Percentiles rank a stretch among this genome's conserved stretches.
phyloP scores from a whole-genome alignment of 2,888 invertebrate genomes.

The Pammene fasciana region DNA sequence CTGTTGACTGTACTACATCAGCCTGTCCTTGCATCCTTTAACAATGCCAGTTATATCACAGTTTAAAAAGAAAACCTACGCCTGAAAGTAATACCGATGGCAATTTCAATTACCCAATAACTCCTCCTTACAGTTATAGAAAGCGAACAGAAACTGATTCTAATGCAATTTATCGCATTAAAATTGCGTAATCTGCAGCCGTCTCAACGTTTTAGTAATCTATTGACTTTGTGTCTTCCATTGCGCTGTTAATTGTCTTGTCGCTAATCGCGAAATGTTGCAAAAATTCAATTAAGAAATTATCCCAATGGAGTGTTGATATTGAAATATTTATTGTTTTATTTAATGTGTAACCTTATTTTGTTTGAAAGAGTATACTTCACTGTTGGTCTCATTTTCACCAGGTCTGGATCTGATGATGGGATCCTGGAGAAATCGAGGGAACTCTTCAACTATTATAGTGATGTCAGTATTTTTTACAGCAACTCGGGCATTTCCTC shows the following conservation, averaged over 20 bases:
- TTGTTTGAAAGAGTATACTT: no score
- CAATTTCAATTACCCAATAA: slow-evolving; percentile 29
- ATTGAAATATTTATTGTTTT: background rate
- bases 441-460: no score
- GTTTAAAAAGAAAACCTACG: background rate
- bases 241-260: slow-evolving; percentile 18
- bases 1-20: no score
- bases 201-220: slow-evolving; percentile 47
- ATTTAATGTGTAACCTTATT: no score
- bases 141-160: slow-evolving; percentile 65
- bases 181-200: slow-evolving; percentile 52
- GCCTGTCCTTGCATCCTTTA: no score
- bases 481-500: no score
- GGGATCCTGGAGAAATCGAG: no score
- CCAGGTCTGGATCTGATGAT: no score
- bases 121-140: slow-evolving; percentile 55
- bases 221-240: slow-evolving; percentile 26
- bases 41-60: background rate
- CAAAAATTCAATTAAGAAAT: slow-evolving; percentile 10
- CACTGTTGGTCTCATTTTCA: no score
- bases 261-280: slow-evolving; percentile 16
- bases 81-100: slow-evolving; percentile 24
- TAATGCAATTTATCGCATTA: slow-evolving; percentile 60
- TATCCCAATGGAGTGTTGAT: background rate
- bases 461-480: no score